A percentile compares a stretch with the other conserved stretches of the same genome.
phyloP scores from a whole-genome alignment of 2,888 invertebrate species.

The Cheilosia vernalis region DNA sequence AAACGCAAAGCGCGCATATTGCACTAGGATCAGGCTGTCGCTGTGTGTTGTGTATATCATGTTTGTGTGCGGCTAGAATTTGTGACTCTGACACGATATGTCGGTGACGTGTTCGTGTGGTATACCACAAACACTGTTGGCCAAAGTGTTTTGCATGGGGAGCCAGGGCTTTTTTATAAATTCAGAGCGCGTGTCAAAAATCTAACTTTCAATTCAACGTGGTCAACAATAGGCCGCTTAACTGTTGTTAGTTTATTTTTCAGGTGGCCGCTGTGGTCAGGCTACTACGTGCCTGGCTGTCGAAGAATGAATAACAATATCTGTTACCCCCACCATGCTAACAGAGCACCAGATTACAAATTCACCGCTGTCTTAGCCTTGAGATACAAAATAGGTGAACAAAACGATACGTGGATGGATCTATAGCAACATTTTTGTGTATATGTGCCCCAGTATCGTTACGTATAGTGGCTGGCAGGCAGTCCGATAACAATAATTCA shows the following conservation, averaged over 20 bases:
- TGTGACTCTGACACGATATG: constrained; percentile 7
- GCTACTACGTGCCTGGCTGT: constrained; percentile 42
- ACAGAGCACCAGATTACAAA: constrained; percentile 37
- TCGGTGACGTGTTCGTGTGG: not conserved
- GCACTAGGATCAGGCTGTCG: constrained; percentile 15
- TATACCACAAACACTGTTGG: not conserved
- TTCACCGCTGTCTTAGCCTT: constrained; percentile 69
- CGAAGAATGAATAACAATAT: constrained; percentile 34
- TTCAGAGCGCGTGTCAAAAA: constrained; percentile 74
- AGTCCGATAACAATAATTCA: constrained; percentile 53
- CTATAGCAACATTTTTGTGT: constrained; percentile 49
- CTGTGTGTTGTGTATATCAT: not conserved
- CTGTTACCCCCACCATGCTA: constrained; percentile 5
- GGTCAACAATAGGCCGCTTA: constrained; percentile 66
- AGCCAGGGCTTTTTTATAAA: constrained; percentile 52
- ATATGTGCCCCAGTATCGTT: constrained; percentile 22
- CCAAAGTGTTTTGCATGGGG: constrained; percentile 32
- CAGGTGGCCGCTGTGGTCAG: constrained; percentile 41
- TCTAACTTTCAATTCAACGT: constrained; percentile 69
- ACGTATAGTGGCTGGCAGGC: constrained; percentile 9
- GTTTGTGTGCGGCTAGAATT: constrained; percentile 22
- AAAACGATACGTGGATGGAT: constrained; percentile 17
- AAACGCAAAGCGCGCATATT: constrained; percentile 42
- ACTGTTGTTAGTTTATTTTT: constrained; percentile 49
- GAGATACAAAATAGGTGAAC: constrained; percentile 52